These are phyloP conservation scores for Sarcophaga caerulescens DNA, from an alignment of 2,888 invertebrate species.

Conservation along the genomic window DNA sequence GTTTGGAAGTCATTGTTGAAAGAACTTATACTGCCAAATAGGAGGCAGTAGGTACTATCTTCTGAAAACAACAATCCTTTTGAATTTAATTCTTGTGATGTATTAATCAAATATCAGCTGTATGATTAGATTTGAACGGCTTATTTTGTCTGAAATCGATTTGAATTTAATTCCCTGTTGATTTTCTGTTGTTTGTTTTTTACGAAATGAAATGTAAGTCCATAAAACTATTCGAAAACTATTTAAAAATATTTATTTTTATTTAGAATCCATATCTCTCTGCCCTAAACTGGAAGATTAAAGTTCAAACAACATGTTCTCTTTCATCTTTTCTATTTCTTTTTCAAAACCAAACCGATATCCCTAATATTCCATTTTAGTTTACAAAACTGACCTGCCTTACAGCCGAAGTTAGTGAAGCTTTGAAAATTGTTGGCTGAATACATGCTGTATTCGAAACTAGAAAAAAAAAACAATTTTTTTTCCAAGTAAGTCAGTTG, in stretches of 20 bases:
- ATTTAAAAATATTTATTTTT: background rate
- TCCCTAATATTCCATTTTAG: background rate
- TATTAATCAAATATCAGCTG: too few relatives aligned
- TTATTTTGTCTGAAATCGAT: too few relatives aligned
- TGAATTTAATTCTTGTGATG: too few relatives aligned
- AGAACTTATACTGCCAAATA: too few relatives aligned
- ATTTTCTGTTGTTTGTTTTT: too few relatives aligned
- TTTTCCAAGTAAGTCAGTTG: slow-evolving; percentile 19
- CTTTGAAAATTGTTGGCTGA: background rate
- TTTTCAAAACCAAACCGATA: background rate
- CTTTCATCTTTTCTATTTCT: background rate
- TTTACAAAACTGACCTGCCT: slow-evolving; percentile 7
- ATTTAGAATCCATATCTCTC: background rate
- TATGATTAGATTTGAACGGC: too few relatives aligned
- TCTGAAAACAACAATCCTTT: too few relatives aligned
- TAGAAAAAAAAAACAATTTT: background rate
- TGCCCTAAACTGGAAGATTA: background rate
- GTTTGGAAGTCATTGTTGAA: too few relatives aligned
- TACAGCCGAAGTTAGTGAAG: background rate
- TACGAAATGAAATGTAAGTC: too few relatives aligned
- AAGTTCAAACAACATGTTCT: background rate
- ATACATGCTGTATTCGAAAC: background rate
- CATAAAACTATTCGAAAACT: too few relatives aligned
- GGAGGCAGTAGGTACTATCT: too few relatives aligned
- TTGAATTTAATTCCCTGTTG: too few relatives aligned